A percentile compares a stretch with the other conserved stretches of the same genome.
phyloP scores from a whole-genome alignment of 2,797 vertebrate species.

The Trematomus bernacchii region DNA sequence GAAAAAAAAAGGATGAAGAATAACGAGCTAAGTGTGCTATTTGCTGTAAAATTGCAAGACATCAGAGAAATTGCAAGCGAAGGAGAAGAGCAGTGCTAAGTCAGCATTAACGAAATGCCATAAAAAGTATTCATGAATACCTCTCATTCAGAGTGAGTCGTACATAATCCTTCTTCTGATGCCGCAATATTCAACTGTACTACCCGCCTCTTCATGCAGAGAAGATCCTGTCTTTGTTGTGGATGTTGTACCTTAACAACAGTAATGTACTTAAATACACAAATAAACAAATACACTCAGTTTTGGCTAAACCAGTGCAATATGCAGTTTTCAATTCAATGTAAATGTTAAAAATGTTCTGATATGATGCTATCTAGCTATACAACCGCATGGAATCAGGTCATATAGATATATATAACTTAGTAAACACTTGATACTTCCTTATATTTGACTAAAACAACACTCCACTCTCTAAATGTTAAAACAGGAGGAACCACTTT shows the following conservation, averaged over 20 bases:
- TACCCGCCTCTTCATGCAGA: constrained; percentile 17
- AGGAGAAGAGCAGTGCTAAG: constrained; percentile 59
- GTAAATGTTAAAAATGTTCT: neutral
- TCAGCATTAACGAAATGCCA: constrained; percentile 71
- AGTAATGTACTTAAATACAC: neutral
- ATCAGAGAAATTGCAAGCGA: constrained; percentile 65
- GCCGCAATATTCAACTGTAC: constrained; percentile 21
- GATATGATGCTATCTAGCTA: neutral
- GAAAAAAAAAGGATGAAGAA: constrained; percentile 8
- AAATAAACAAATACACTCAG: neutral
- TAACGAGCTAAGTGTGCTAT: constrained; percentile 50
- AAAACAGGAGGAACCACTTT: neutral
- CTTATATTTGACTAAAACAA: constrained; percentile 15
- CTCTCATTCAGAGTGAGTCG: constrained; percentile 44
- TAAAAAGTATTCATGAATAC: constrained; percentile 64
- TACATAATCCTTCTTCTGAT: constrained; percentile 48
- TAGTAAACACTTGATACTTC: neutral
- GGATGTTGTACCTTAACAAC: neutral
- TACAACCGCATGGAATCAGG: neutral
- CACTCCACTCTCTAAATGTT: constrained; percentile 10
- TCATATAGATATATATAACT: neutral
- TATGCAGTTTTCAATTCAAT: neutral
- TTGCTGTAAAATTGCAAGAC: constrained; percentile 62
- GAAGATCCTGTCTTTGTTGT: constrained; percentile 12
- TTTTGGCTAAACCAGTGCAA: neutral